A percentile compares a stretch with the other conserved stretches of the same genome.
These are phyloP conservation scores for Malachius bipustulatus DNA, from an alignment of 2,888 invertebrate species.

Conservation along the genomic window DNA sequence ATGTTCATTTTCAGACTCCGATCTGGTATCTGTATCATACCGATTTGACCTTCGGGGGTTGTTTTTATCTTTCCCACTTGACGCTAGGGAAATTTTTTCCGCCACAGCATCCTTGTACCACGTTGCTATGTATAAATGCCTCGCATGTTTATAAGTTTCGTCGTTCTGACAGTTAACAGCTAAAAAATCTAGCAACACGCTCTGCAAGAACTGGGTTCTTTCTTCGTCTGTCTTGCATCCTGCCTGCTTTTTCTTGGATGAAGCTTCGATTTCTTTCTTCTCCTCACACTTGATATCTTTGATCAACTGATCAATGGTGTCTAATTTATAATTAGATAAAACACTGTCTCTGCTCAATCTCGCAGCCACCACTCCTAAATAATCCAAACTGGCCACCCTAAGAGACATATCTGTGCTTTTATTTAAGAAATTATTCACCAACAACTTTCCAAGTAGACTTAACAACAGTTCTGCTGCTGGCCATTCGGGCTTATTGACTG, in stretches of 20 bases:
- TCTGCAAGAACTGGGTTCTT: slow-evolving; percentile 75
- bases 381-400: slow-evolving; percentile 92
- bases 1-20: slow-evolving; percentile 33
- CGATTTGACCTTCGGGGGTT: slow-evolving; percentile 30
- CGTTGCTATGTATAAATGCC: slow-evolving; percentile 92
- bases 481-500: slow-evolving; percentile 99
- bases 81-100: slow-evolving; percentile 57
- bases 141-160: slow-evolving; percentile 76
- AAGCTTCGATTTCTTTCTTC: slow-evolving; percentile 53
- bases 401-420: slow-evolving; percentile 92
- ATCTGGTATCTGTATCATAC: slow-evolving; percentile 30
- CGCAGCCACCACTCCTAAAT: slow-evolving; percentile 95
- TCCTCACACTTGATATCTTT: slow-evolving; percentile 81
- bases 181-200: slow-evolving; percentile 81
- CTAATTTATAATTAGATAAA: slow-evolving; percentile 70
- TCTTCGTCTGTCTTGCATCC: slow-evolving; percentile 70
- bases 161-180: slow-evolving; percentile 86
- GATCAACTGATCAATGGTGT: slow-evolving; percentile 87
- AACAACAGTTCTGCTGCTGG: slow-evolving; percentile 92
- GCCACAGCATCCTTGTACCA: slow-evolving; percentile 82
- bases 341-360: slow-evolving; percentile 89
- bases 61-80: slow-evolving; percentile 47
- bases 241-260: slow-evolving; percentile 43
- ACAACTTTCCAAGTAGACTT: slow-evolving; percentile 72
- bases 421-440: slow-evolving; percentile 75